Evolutionary conservation across 2,797 vertebrate species (phyloP).

Genomic region (Pseudotriccus pelzelni): DNA sequence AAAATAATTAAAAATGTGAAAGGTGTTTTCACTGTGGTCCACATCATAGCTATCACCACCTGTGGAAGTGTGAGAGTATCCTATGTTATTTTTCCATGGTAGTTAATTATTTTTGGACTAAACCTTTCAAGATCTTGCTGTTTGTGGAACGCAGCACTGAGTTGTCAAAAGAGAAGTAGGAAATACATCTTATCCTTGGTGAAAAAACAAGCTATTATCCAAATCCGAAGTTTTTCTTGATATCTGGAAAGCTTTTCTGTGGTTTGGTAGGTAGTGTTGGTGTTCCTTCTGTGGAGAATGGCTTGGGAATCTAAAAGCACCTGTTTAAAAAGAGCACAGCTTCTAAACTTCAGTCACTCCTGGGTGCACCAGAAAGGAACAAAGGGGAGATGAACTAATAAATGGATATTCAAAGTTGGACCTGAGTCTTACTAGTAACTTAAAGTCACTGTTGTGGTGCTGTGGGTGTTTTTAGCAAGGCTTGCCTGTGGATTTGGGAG

Average conservation of each 20-base stretch:
- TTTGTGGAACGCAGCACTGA: background rate
- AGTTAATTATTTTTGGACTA: background rate
- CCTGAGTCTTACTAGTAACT: fast-evolving
- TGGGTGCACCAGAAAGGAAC: fast-evolving
- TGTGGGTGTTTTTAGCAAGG: background rate
- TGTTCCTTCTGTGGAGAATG: background rate
- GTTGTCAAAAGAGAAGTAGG: background rate
- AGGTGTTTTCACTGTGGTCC: background rate
- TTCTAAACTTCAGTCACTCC: background rate
- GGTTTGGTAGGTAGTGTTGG: background rate
- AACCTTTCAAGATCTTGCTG: background rate
- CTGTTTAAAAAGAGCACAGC: background rate
- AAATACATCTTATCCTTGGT: background rate
- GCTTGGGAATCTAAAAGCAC: background rate
- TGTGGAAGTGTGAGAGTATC: background rate
- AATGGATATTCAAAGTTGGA: background rate
- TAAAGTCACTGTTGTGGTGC: background rate
- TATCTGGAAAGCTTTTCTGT: background rate
- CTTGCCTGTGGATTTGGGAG: background rate
- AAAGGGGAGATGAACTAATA: background rate
- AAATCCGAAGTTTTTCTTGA: fast-evolving
- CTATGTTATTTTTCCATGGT: background rate
- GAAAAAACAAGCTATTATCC: background rate
- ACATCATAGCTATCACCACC: fast-evolving
- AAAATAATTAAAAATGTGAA: background rate